These are phyloP conservation scores for Slavum lentiscoides DNA, from an alignment of 2,888 invertebrate genomes.

Conservation along the genomic window DNA sequence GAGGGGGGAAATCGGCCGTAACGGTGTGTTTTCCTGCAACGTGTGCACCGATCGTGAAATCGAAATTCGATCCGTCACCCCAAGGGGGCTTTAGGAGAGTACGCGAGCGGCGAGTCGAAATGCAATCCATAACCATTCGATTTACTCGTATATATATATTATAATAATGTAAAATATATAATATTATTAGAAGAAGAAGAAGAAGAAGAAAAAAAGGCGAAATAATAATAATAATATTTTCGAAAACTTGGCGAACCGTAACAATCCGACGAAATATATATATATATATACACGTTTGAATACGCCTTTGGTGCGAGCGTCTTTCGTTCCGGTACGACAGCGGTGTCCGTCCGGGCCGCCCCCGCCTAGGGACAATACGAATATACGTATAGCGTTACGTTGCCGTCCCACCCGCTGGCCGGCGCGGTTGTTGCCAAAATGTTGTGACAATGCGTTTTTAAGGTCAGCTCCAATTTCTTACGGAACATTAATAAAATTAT, in stretches of 20 bases:
- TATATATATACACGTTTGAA: not conserved
- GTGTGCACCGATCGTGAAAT: slow-evolving; percentile 48
- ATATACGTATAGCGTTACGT: slow-evolving; percentile 39
- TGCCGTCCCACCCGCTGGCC: slow-evolving; percentile 46
- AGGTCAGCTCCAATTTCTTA: slow-evolving; percentile 52
- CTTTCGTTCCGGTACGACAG: slow-evolving; percentile 50
- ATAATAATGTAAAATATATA: slow-evolving; percentile 10
- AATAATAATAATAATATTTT: slow-evolving; percentile 46
- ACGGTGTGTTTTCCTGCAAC: not conserved
- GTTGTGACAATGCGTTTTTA: slow-evolving; percentile 53
- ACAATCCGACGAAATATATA: slow-evolving; percentile 18
- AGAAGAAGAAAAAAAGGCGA: slow-evolving; percentile 24
- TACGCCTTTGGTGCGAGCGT: slow-evolving; percentile 30
- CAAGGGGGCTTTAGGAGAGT: slow-evolving; percentile 33
- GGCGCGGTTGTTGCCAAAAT: slow-evolving; percentile 46
- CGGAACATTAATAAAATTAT: slow-evolving; percentile 51
- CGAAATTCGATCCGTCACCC: slow-evolving; percentile 52
- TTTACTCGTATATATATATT: not conserved
- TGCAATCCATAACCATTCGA: slow-evolving; percentile 41
- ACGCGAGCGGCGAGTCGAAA: slow-evolving; percentile 29
- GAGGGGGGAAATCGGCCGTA: slow-evolving; percentile 15
- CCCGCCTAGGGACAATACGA: slow-evolving; percentile 28
- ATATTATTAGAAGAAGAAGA: not conserved
- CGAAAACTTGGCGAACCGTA: slow-evolving; percentile 48
- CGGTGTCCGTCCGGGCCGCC: slow-evolving; percentile 20